Evolutionary conservation across 2,888 invertebrate genomes (phyloP), one percentile per base, ranked within the genome.

Genomic region (Lycia hirtaria): DNA sequence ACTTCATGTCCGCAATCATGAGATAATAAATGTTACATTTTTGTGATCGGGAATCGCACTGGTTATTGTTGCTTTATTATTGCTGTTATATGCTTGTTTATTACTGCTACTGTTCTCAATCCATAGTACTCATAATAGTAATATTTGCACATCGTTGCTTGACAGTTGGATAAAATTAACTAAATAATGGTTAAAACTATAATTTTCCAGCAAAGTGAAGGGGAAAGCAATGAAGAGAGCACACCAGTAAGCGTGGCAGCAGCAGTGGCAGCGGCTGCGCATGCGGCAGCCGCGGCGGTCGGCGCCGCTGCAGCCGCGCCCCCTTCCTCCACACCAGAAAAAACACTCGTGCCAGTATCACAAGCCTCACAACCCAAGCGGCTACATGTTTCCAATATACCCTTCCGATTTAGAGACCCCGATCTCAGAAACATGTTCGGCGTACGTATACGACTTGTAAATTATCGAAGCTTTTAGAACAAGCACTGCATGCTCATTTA

Each of bases 371-470:
- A 97, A 85, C 98, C 97, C 74, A 99, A 99, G 91, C 94, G 99
- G 83, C 95, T 99, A 75, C 99, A 99, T 92, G 99, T 99, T 84
- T 99, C 98, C 83, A 99, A 99, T 94, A 99, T 99, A 94, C 99
- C 99, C 80, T 99, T 99, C 94, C 95, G 99, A 87, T 99, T 99
- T 93, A 95, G 99, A 93, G 99, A 99, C 93, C 98, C 98, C 65
- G 99, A 99, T 93, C 95, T 99, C 71, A 95, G 98, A 90, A 97
- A 98, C 77, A 98, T 99, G 96, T 98, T 99, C 93, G 98, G 98
- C 94, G 99, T 99, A 93, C 95, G 98, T 95, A 80, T 68, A 56
- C 52, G 12, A 22, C 5, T 4, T 37, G 37, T 37, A 37, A 47
- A 19, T 44, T 52, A 9, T 22, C 22, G 3, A 15, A 10, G 47